Evolutionary conservation across 2,888 invertebrate genomes (phyloP).

Genomic region (Hypselothyrea guttata): DNA sequence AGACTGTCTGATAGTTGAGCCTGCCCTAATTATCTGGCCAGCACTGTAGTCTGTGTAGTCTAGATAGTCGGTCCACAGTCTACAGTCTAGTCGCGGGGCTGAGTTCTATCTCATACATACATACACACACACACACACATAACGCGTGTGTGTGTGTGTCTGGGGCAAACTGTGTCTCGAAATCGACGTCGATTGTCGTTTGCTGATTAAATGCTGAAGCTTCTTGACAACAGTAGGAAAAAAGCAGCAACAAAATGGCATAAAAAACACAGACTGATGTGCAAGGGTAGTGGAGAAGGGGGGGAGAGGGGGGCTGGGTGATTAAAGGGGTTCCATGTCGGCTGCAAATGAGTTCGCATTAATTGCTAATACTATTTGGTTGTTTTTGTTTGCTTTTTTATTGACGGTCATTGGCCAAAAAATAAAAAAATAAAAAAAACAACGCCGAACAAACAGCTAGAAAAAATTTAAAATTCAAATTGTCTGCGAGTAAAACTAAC

Average conservation of each 20-base stretch:
- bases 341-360: constrained; percentile 36
- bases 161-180: constrained; percentile 26
- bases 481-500: constrained; percentile 48
- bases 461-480: constrained; percentile 56
- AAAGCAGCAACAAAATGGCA: not conserved
- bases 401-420: constrained; percentile 56
- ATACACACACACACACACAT: constrained; percentile 1
- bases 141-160: constrained; percentile 21
- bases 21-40: too few relatives aligned
- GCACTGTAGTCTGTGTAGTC: too few relatives aligned
- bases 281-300: not conserved
- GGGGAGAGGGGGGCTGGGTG: not conserved
- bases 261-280: not conserved
- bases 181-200: constrained; percentile 35
- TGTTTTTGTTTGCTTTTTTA: constrained; percentile 4
- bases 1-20: too few relatives aligned
- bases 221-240: constrained; percentile 49
- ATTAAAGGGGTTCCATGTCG: constrained; percentile 7
- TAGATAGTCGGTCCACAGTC: constrained; percentile 6
- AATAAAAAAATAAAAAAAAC: constrained; percentile 10
- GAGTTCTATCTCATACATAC: not conserved
- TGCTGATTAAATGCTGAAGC: constrained; percentile 51
- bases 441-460: constrained; percentile 23
- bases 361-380: constrained; percentile 14
- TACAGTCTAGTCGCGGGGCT: constrained; percentile 7